Base-by-base conservation (phyloP, 2,888 invertebrate species). In the Oligia latruncula region DNA sequence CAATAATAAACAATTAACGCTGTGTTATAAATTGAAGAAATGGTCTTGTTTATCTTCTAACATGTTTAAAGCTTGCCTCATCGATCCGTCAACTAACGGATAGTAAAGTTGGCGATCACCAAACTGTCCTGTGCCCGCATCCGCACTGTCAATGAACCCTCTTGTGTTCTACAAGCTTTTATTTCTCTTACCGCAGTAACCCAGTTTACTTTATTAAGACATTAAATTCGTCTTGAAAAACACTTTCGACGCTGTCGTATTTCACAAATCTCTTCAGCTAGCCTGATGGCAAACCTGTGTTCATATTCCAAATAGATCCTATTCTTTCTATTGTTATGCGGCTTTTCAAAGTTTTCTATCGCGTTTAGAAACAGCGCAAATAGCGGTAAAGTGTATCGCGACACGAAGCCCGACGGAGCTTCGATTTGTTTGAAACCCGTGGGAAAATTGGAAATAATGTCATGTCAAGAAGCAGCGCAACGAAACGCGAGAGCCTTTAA, bases 401-500 rank as follows among this genome's bases (percentile, higher is more conserved):
- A 81, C 80, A 74, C 77, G 81, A 78, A 60, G 17, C 52, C 71
- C 68, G 81, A 77, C 64, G 17, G 58, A 77, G 74, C 71, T 78
- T 86, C 66, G 76, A 87, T 90, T 88, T 88, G 89, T 87, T 89
- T 89, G 83, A 90, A 88, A 78, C 85, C 86, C 87, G 87, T 89
- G 89, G 81, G 88, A 89, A 88, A 88, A 73, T 87, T 84, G 40
- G n/a, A 87, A 88, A 91, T 89, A 93, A 93, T 92, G 90, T 85
- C 84, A 84, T 84, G 84, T 90, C 90, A 91, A 92, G 90, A 92
- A 91, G 89, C 91, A 90, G 91, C 91, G 87, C 89, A 87, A 90
- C 89, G 88, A 93, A 94, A 94, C 94, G 91, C 92, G 91, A 94
- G 92, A 93, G 91, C 94, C 90, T 92, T 92, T 91, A 92, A 93